phyloP scores from a whole-genome alignment of 2,888 invertebrate genomes.

The Cistogaster globosa region DNA sequence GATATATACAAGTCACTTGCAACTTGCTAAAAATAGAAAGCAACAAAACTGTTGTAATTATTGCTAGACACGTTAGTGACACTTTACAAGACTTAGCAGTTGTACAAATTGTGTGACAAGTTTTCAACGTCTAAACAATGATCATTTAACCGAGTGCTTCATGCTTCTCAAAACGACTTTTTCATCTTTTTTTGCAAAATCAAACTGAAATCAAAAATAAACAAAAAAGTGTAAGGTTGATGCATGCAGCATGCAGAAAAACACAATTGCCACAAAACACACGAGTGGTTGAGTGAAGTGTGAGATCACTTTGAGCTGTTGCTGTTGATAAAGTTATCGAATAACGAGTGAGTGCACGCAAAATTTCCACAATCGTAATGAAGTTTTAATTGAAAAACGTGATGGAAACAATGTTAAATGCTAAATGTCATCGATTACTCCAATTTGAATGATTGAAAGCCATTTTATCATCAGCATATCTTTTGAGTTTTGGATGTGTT shows the following conservation, averaged over 20 bases:
- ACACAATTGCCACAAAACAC: neutral
- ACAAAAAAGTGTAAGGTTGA: neutral
- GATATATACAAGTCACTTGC: neutral
- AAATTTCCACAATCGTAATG: constrained; percentile 32
- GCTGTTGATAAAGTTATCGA: constrained; percentile 48
- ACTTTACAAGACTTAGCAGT: constrained; percentile 61
- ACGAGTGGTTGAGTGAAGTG: constrained; percentile 13
- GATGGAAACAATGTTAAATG: constrained; percentile 1
- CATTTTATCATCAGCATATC: neutral
- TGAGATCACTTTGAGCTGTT: constrained; percentile 42
- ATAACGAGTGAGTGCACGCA: constrained; percentile 49
- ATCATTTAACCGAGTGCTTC: constrained; percentile 54
- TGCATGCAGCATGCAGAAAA: neutral
- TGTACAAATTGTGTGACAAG: constrained; percentile 22
- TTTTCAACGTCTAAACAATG: constrained; percentile 57
- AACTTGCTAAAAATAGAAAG: constrained; percentile 19
- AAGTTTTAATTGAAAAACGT: constrained; percentile 33
- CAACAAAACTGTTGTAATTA: constrained; percentile 52
- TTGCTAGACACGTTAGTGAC: constrained; percentile 60
- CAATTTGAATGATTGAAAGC: constrained; percentile 20
- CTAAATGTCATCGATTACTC: constrained; percentile 42
- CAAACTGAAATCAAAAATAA: too few relatives aligned
- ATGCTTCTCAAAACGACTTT: constrained; percentile 22
- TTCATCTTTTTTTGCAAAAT: neutral
- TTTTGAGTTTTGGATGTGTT: neutral